phyloP scores from a whole-genome alignment of 1,140 invertebrate species.

The Nebria ingens region DNA sequence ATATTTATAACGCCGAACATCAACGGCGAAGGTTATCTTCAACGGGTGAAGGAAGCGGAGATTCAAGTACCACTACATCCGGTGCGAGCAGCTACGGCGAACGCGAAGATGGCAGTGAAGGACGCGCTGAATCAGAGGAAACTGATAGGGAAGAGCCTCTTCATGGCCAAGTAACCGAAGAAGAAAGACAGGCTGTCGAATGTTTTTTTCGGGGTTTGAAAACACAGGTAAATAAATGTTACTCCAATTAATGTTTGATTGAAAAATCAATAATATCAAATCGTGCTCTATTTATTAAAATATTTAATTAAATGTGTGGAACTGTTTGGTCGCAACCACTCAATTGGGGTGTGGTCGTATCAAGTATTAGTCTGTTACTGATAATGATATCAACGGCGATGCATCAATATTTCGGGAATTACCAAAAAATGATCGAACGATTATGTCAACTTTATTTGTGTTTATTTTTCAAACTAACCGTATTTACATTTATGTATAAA shows the following conservation, averaged over 20 bases:
- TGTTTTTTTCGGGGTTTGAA: constrained; percentile 69
- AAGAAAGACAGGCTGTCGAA: constrained; percentile 66
- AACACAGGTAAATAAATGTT: constrained; percentile 42
- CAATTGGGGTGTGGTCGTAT: too few relatives aligned
- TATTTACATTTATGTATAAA: too few relatives aligned
- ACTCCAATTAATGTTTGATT: neutral
- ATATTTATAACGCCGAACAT: constrained; percentile 23
- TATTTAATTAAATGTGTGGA: too few relatives aligned
- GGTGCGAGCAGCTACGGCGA: constrained; percentile 39
- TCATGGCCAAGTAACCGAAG: constrained; percentile 44
- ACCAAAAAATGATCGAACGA: too few relatives aligned
- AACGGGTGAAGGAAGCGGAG: constrained; percentile 37
- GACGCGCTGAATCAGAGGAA: constrained; percentile 28
- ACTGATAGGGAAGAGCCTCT: constrained; percentile 25
- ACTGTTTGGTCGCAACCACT: too few relatives aligned
- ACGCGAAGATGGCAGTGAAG: constrained; percentile 29
- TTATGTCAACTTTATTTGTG: too few relatives aligned
- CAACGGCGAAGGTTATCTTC: constrained; percentile 33
- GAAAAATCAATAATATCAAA: too few relatives aligned
- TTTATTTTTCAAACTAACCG: too few relatives aligned
- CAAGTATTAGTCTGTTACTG: too few relatives aligned
- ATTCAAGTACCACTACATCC: constrained; percentile 40
- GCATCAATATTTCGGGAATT: too few relatives aligned
- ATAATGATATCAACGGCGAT: too few relatives aligned
- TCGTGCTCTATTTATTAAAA: too few relatives aligned